Evolutionary conservation across 2,888 invertebrate species (phyloP).

Genomic region (Mongoloraphidia duomilia): DNA sequence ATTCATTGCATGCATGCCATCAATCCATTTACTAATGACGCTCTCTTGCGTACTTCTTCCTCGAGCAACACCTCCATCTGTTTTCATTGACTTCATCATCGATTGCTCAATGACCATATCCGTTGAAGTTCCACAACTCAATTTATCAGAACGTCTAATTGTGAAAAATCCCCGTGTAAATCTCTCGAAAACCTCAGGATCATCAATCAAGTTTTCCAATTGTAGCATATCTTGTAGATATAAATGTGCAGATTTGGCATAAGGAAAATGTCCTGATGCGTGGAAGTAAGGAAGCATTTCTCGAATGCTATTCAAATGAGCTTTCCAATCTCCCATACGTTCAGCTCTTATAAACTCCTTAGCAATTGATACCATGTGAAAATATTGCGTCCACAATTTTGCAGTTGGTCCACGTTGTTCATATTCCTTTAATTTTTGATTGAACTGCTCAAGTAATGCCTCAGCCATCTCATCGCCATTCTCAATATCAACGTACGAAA

Average conservation of each 20-base stretch:
- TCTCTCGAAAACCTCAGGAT: slow-evolving; percentile 19
- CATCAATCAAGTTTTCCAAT: too few relatives aligned
- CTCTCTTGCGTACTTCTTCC: slow-evolving; percentile 25
- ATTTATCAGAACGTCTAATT: slow-evolving; percentile 24
- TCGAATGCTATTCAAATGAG: slow-evolving; percentile 22
- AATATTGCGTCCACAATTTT: too few relatives aligned
- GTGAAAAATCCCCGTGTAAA: too few relatives aligned
- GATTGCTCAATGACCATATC: slow-evolving; percentile 24
- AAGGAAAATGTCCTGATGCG: slow-evolving; percentile 16
- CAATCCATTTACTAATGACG: slow-evolving; percentile 25
- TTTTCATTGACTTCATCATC: slow-evolving; percentile 22
- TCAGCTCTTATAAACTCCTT: slow-evolving; percentile 26
- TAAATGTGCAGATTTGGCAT: too few relatives aligned
- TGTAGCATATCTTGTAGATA: too few relatives aligned
- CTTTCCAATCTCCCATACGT: slow-evolving; percentile 25
- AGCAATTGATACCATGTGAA: slow-evolving; percentile 22
- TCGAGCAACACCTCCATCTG: slow-evolving; percentile 26
- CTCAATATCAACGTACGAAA: too few relatives aligned
- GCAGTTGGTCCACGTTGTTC: slow-evolving; percentile 22
- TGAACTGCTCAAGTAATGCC: slow-evolving; percentile 18
- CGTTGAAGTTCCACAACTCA: slow-evolving; percentile 25
- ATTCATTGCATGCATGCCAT: slow-evolving; percentile 20
- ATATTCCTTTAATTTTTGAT: slow-evolving; percentile 19
- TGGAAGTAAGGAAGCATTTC: too few relatives aligned
- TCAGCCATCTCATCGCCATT: slow-evolving; percentile 12